phyloP scores from a whole-genome alignment of 2,888 invertebrate genomes.

The Morinoia aosen region DNA sequence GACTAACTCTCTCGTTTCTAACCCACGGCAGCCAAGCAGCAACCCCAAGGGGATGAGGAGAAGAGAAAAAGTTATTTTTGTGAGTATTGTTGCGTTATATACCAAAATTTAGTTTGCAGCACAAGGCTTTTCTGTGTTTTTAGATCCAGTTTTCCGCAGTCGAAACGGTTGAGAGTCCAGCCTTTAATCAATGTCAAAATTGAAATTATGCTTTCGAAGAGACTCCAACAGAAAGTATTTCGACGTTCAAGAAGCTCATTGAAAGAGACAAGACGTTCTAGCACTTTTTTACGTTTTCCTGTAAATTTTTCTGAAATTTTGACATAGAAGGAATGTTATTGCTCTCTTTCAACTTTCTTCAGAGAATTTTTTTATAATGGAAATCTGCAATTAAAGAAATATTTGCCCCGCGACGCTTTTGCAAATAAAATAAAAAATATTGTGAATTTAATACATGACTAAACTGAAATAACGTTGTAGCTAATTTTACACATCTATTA shows the following conservation, averaged over 20 bases:
- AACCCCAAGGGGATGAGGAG: constrained; percentile 56
- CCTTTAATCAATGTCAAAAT: not conserved
- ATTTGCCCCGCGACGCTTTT: no score
- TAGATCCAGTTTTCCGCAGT: not conserved
- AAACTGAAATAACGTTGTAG: no score
- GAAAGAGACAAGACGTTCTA: not conserved
- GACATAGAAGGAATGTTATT: no score
- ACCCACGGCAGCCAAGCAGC: constrained; percentile 40
- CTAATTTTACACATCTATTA: no score
- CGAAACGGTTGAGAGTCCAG: not conserved
- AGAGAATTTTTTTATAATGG: no score
- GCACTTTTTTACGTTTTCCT: not conserved
- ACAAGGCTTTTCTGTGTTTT: not conserved
- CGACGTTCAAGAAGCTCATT: not conserved
- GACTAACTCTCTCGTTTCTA: not conserved
- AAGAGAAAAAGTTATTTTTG: constrained; percentile 63
- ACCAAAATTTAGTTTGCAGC: not conserved
- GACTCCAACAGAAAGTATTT: not conserved
- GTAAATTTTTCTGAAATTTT: no score
- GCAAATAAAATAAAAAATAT: no score
- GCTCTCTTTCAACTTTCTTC: no score
- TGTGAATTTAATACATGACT: no score
- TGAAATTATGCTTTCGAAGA: not conserved
- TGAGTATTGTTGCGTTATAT: constrained; percentile 54
- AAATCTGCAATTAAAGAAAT: no score